Conservation (phyloP, 2,113 vertebrate genomes). For the Python bivittatus region DNA sequence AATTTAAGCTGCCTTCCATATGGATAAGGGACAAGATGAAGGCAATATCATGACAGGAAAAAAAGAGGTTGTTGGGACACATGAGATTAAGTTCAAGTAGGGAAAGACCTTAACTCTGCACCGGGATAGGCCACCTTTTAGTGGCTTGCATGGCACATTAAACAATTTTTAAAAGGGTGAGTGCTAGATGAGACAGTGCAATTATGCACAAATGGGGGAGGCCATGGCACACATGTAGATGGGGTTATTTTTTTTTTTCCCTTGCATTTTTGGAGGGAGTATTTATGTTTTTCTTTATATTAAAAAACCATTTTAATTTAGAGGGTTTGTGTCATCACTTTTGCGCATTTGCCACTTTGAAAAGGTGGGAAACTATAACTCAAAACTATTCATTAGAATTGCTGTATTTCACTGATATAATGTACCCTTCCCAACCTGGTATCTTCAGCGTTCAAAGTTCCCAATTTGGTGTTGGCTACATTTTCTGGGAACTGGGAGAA, state of each 20-base stretch:
- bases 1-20: too few relatives aligned
- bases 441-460: not conserved
- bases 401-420: not conserved
- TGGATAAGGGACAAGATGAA: too few relatives aligned
- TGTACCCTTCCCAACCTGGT: not conserved
- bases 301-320: not conserved
- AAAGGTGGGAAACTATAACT: not conserved
- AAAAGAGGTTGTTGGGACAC: too few relatives aligned
- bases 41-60: too few relatives aligned
- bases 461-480: not conserved
- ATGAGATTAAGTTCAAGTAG: not conserved
- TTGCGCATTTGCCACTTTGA: not conserved
- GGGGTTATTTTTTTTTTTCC: not conserved
- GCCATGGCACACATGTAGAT: not conserved
- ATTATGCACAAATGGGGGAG: not conserved
- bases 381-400: not conserved
- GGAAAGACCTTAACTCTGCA: not conserved
- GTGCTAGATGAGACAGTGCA: not conserved
- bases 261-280: not conserved
- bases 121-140: not conserved
- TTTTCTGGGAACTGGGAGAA: not conserved
- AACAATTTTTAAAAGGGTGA: not conserved
- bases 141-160: not conserved
- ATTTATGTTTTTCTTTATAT: not conserved
- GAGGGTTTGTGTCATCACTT: not conserved